phyloP scores from a whole-genome alignment of 2,888 invertebrate species.

The Meiosimyza platycephala region DNA sequence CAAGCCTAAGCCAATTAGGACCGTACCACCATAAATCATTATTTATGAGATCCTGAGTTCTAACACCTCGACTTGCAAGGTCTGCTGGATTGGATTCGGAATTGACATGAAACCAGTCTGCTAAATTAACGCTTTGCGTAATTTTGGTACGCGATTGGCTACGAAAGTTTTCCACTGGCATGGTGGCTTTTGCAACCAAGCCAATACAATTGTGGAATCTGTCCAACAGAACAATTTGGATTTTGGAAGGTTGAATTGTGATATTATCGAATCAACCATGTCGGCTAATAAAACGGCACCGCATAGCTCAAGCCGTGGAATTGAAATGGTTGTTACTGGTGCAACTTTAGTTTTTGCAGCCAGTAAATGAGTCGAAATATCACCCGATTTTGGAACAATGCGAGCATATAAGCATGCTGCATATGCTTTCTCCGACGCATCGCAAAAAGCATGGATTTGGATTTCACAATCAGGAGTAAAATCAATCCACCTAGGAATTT shows the following conservation, averaged over 20 bases:
- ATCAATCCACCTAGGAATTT: too few relatives aligned
- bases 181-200: conserved; percentile 25
- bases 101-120: conserved; percentile 15
- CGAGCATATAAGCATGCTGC: too few relatives aligned
- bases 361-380: too few relatives aligned
- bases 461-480: too few relatives aligned
- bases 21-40: conserved; percentile 11
- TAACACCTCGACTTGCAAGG: neutral
- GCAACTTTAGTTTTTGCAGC: too few relatives aligned
- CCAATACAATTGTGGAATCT: neutral
- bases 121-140: neutral
- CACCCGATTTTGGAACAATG: too few relatives aligned
- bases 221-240: conserved; percentile 14
- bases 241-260: neutral
- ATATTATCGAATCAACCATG: conserved; percentile 5
- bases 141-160: conserved; percentile 22
- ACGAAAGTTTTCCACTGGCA: conserved; percentile 24
- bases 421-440: too few relatives aligned
- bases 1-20: neutral
- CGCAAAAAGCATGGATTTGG: too few relatives aligned
- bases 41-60: neutral
- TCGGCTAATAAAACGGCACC: too few relatives aligned
- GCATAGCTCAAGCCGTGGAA: too few relatives aligned
- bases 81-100: neutral
- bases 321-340: too few relatives aligned